These are phyloP conservation scores for Colaptes auratus DNA, from an alignment of 2,113 vertebrate species.

Conservation along the genomic window DNA sequence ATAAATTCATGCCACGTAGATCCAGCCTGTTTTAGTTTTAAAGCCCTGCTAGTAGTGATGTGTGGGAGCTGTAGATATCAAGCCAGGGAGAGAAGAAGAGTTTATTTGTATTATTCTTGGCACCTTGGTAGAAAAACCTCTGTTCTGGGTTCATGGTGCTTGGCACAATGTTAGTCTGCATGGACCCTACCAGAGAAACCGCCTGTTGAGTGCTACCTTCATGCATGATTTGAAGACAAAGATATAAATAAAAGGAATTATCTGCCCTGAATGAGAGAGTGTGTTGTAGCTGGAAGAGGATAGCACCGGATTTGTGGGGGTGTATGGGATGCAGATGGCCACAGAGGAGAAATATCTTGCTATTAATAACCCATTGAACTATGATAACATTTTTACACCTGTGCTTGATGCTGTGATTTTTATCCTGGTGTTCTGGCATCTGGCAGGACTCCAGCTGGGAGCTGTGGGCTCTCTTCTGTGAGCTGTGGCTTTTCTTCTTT, in stretches of 20 bases:
- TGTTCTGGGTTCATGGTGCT: not conserved
- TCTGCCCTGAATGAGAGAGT: not conserved
- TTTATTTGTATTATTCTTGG: slow-evolving; percentile 53
- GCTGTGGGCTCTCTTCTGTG: not conserved
- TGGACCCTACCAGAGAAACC: not conserved
- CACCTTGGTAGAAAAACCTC: slow-evolving; percentile 3
- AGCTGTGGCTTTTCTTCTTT: not conserved
- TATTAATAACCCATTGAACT: not conserved
- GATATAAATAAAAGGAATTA: not conserved
- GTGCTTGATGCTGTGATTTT: fast-evolving
- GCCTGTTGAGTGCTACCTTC: not conserved
- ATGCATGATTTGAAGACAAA: not conserved
- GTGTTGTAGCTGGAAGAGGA: not conserved
- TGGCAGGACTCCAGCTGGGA: not conserved
- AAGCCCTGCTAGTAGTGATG: slow-evolving; percentile 29
- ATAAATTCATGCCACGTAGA: slow-evolving; percentile 26
- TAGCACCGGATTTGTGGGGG: not conserved
- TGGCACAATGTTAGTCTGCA: not conserved
- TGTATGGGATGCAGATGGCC: not conserved
- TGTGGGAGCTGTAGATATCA: slow-evolving; percentile 39
- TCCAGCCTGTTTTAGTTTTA: slow-evolving; percentile 31
- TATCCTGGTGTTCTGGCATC: fast-evolving
- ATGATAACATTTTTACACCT: not conserved
- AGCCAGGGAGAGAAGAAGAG: not conserved
- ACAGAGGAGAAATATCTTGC: not conserved